Evolutionary conservation across 2,113 vertebrate genomes (phyloP), one percentile per base, ranked within the genome.

Genomic region (Odocoileus virginianus): DNA sequence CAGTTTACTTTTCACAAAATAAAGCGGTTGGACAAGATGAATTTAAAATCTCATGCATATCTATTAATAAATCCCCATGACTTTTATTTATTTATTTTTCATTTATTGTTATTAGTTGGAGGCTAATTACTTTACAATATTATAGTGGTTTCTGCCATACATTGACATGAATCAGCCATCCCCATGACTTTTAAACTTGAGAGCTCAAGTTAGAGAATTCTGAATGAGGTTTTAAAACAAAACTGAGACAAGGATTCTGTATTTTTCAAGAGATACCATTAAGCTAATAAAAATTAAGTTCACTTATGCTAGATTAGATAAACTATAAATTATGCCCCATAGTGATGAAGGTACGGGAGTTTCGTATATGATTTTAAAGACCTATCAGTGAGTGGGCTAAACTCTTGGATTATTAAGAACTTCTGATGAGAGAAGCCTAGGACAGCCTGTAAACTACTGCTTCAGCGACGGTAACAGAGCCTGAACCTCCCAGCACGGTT

Each of bases 191-290:
- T 84, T 78, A 55, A 96, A 92, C 58, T 60, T 90, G n/a, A 93
- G 57, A 89, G 28, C 45, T 74, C 27, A 76, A 85, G 30, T 93
- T 82, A 83, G 47, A 95, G 50, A 97, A 86, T 76, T 87, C 54
- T 81, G 87, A 94, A 43, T 57, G 61, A 50, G 23, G 50, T 89
- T 91, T 95, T 89, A 91, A 87, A 92, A 95, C 11, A 71, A 87
- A 91, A 88, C 19, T 64, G 52, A 89, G 36, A 74, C 13, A 86
- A 85, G 27, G 87, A 81, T 33, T 40, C 52, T 14, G 15, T n/a
- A 19, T 61, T 93, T 93, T 95, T 91, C 21, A 94, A 94, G 61
- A 95, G 71, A 54, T 30, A 61, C 11, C 88, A 79, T 14, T 84
- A 82, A 86, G 30, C 43, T 60, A 86, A 88, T 43, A 96, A n/a